These are phyloP conservation scores for Calameuta idolon DNA, from an alignment of 2,888 invertebrate genomes.

Conservation along the genomic window DNA sequence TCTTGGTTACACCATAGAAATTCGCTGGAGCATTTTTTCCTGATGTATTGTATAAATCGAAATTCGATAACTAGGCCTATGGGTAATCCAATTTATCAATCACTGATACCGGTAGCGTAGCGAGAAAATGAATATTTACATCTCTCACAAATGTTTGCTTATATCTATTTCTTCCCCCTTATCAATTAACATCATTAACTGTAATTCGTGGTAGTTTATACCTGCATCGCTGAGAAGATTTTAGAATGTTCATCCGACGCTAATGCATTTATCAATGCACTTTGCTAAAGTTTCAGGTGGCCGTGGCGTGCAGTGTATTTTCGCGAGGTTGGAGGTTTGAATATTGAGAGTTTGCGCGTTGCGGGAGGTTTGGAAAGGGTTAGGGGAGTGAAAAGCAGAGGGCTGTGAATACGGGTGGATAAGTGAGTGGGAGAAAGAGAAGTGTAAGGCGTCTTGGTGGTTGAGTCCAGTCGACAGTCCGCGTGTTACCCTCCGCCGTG, in stretches of 20 bases:
- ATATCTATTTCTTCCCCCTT: too few species aligned
- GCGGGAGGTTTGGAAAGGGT: conserved; percentile 23
- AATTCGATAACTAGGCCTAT: background rate
- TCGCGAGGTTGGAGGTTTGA: conserved; percentile 23
- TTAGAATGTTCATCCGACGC: background rate
- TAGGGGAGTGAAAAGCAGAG: conserved; percentile 19
- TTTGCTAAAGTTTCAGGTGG: background rate
- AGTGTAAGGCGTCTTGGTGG: conserved; percentile 42
- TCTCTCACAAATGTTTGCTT: background rate
- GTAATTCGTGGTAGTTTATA: background rate
- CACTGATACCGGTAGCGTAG: background rate
- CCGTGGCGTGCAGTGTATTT: background rate
- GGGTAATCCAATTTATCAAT: background rate
- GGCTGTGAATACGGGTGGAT: conserved; percentile 24
- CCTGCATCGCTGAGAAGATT: background rate
- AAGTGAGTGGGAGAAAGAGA: conserved; percentile 23
- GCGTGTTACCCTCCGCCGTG: conserved; percentile 53
- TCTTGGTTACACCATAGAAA: background rate
- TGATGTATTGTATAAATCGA: background rate
- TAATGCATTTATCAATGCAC: background rate
- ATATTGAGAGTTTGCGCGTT: conserved; percentile 48
- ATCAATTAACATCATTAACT: background rate
- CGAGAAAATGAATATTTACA: background rate
- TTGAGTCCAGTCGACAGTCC: conserved; percentile 52
- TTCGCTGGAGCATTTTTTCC: background rate